phyloP scores from a whole-genome alignment of 2,797 vertebrate genomes.

The Cygnus olor region DNA sequence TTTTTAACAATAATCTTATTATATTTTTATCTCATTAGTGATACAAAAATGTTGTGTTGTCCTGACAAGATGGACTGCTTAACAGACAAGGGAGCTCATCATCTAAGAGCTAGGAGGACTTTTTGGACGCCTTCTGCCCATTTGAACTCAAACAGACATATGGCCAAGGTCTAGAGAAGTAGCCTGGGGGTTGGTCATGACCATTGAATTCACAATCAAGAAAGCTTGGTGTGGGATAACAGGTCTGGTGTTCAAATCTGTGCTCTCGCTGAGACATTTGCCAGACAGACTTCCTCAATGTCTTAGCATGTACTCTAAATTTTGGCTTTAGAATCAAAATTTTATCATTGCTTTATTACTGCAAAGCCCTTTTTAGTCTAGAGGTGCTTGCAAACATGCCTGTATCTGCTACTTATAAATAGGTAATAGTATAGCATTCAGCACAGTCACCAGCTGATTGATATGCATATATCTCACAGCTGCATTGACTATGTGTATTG shows the following conservation, averaged over 20 bases:
- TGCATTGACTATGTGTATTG: background rate
- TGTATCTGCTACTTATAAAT: background rate
- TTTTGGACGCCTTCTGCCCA: background rate
- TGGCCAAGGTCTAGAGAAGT: background rate
- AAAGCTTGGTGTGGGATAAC: background rate
- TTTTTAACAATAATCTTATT: background rate
- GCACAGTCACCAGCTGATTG: background rate
- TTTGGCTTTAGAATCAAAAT: background rate
- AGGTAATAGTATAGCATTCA: background rate
- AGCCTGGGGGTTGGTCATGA: background rate
- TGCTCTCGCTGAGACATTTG: background rate
- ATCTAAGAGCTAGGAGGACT: background rate
- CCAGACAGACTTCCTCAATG: background rate
- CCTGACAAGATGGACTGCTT: background rate
- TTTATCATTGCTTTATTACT: background rate
- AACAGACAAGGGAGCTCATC: accelerated
- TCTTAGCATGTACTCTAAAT: background rate
- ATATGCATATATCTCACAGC: background rate
- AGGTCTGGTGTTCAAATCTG: background rate
- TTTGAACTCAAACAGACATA: background rate
- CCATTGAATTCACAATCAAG: background rate
- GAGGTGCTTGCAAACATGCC: background rate
- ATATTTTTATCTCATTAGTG: background rate
- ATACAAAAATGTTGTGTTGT: background rate
- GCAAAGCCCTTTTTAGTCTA: background rate